These are phyloP conservation scores for Mohoua ochrocephala DNA, from an alignment of 2,113 vertebrate genomes.

Conservation along the genomic window DNA sequence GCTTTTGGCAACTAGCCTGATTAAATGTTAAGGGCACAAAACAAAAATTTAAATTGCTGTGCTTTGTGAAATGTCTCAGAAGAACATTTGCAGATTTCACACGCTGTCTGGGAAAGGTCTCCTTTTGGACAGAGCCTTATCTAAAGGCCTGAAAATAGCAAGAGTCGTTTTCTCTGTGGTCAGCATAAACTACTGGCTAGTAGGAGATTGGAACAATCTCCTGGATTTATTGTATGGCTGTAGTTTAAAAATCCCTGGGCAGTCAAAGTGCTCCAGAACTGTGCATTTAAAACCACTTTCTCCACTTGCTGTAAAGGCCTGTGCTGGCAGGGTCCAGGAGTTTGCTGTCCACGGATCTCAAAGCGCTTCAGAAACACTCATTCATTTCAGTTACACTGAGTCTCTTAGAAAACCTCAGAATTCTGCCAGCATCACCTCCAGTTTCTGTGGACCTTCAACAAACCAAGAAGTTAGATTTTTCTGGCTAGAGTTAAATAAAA, in stretches of 20 bases:
- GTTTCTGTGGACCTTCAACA: neutral
- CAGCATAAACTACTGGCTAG: neutral
- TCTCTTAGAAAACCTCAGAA: neutral
- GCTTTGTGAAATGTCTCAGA: neutral
- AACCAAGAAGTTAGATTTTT: neutral
- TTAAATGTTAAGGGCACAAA: neutral
- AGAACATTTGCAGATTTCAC: neutral
- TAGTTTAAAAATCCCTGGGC: neutral
- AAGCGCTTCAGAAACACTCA: neutral
- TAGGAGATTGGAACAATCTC: neutral
- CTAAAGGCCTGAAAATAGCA: neutral
- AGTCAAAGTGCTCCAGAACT: neutral
- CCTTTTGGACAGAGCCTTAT: neutral
- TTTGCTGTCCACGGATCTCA: neutral
- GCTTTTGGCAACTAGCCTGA: neutral
- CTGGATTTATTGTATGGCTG: neutral
- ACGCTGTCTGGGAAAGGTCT: neutral
- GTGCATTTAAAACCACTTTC: neutral
- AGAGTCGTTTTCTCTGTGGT: neutral
- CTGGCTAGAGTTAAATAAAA: neutral
- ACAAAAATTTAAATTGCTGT: neutral
- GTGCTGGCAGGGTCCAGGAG: neutral
- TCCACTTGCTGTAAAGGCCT: neutral
- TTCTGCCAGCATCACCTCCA: neutral
- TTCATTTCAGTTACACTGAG: neutral